These are phyloP conservation scores for Percopsis transmontana DNA, from an alignment of 2,113 vertebrate species.

Conservation along the genomic window DNA sequence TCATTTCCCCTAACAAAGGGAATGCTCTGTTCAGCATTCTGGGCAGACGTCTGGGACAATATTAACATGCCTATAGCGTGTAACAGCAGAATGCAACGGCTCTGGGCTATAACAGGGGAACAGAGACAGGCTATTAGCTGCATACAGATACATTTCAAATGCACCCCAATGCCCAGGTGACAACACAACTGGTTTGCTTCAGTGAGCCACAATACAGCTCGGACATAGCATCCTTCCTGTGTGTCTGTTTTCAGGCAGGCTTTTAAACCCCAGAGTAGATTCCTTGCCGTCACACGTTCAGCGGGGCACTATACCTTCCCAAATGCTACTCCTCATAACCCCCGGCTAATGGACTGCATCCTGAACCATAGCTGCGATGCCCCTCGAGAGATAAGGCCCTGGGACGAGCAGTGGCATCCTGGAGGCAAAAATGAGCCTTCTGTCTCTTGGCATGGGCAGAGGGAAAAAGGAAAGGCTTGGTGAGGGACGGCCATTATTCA, in stretches of 20 bases:
- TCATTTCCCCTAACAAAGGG: background rate
- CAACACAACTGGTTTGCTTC: background rate
- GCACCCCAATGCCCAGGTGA: background rate
- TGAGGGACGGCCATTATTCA: conserved; percentile 25
- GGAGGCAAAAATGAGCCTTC: conserved; percentile 26
- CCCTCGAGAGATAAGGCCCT: conserved; percentile 15
- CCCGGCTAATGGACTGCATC: conserved; percentile 17
- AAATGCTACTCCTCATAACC: background rate
- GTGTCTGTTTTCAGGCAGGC: background rate
- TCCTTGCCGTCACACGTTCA: conserved; percentile 19
- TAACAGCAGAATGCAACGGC: conserved; percentile 15
- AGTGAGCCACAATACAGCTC: background rate
- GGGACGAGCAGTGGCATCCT: conserved; percentile 19
- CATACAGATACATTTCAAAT: background rate
- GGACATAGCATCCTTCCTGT: background rate
- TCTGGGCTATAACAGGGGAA: background rate
- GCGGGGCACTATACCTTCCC: background rate
- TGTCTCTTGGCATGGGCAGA: conserved; percentile 7
- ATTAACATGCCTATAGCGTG: background rate
- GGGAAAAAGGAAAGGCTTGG: conserved; percentile 6
- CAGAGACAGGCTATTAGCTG: background rate
- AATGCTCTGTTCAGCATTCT: background rate
- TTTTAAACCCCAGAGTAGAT: background rate
- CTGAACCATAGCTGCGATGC: conserved; percentile 1
- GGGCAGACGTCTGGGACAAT: background rate